A percentile compares a stretch with the other conserved stretches of the same genome.
Conservation (phyloP, 1,140 invertebrate genomes). For the Drosophila obscura region DNA sequence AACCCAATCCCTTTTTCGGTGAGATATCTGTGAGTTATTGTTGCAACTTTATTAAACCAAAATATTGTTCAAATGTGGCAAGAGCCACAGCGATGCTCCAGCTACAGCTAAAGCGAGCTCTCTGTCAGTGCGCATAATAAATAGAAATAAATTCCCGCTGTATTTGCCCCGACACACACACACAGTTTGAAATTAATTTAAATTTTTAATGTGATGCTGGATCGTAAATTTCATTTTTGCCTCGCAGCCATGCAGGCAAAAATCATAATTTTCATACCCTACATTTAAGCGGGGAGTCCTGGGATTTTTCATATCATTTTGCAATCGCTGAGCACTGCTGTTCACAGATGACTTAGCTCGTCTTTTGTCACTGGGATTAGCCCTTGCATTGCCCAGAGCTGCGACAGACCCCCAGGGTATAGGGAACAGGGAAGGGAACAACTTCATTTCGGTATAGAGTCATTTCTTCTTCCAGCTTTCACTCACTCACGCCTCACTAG, state of each 20-base stretch:
- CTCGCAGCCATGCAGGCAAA: constrained; percentile 10
- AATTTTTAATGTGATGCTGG: constrained; percentile 69
- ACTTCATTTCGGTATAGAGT: neutral
- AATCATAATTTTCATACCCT: constrained; percentile 30
- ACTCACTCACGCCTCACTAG: constrained; percentile 15
- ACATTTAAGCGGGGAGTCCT: neutral
- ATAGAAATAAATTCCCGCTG: constrained; percentile 45
- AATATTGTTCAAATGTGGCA: constrained; percentile 22
- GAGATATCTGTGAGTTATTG: constrained; percentile 70
- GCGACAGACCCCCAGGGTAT: neutral
- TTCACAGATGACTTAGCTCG: constrained; percentile 18
- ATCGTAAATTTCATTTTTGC: constrained; percentile 62
- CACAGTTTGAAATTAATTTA: constrained; percentile 73
- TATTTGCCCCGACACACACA: constrained; percentile 1
- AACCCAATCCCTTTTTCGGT: neutral
- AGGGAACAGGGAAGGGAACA: constrained; percentile 17
- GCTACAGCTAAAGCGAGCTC: constrained; percentile 43
- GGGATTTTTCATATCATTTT: neutral
- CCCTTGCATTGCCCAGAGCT: neutral
- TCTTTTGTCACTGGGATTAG: constrained; percentile 35
- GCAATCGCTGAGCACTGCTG: too few species aligned
- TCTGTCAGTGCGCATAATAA: constrained; percentile 51
- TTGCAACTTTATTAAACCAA: constrained; percentile 78
- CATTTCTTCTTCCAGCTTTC: neutral
- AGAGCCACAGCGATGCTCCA: constrained; percentile 46